Base-by-base conservation (phyloP, 2,888 invertebrate genomes). In the Barypeithes pellucidus region DNA sequence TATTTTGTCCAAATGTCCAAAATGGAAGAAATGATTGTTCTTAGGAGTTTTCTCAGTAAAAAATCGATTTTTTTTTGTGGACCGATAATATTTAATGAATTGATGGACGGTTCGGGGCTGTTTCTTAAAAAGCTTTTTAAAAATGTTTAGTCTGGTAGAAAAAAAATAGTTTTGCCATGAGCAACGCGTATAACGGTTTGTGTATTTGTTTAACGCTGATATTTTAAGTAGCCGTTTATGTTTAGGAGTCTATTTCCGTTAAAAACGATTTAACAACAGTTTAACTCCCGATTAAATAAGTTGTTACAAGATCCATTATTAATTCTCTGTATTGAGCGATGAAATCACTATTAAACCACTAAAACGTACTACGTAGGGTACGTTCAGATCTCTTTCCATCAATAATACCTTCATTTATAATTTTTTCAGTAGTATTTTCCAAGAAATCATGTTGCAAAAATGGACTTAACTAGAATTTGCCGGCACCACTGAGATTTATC, bases 121-220 rank as follows among this genome's bases (percentile, higher is more conserved):
- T 5, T 24, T 50, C 24, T 24, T 50, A 24, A n/a, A 50, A 33
- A 57, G 9, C 33, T 29, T 57, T n/a, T 18, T 33, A 24, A 50
- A 50, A 50, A 57, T 57, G 54, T 57, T 57, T 57, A 57, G 54
- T 57, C 54, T 57, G 8, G 54, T 16, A 57, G 33, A 36, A 57
- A 57, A 57, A 57, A 57, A 57, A 57, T 57, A 57, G 54, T 57
- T 57, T 57, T 5, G 11, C 33, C 33, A 18, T 57, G 54, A 33
- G 24, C 11, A 57, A 33, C 14, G 16, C 18, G n/a, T 39, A 16
- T 14, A n/a, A 57, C 33, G 54, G 3, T 33, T 11, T 57, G 54
- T 57, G 33, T 57, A 57, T 57, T 57, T 57, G 24, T 57, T 14
- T 57, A 57, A 57, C 24, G 54, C 33, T 16, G 16, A 57, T 57